Evolutionary conservation across 2,113 vertebrate genomes (phyloP).

Genomic region (Hypanus sabinus): DNA sequence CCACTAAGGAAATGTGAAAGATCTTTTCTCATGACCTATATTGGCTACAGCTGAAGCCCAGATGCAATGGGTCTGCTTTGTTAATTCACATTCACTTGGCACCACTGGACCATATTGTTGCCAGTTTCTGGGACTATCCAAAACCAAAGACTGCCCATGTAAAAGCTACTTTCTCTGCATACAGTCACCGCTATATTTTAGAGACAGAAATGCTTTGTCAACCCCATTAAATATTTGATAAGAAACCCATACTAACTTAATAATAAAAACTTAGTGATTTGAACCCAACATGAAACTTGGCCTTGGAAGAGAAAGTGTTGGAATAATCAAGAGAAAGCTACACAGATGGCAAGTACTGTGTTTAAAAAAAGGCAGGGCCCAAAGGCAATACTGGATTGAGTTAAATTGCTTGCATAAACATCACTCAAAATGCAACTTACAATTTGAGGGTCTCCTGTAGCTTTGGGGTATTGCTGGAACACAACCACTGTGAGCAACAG

Average conservation of each 20-base stretch:
- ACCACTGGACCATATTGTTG: not conserved
- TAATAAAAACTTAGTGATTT: not conserved
- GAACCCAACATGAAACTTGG: not conserved
- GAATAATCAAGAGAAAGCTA: not conserved
- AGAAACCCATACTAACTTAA: not conserved
- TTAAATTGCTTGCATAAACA: conserved; percentile 28
- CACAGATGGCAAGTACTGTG: conserved; percentile 17
- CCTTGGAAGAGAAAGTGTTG: not conserved
- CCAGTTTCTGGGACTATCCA: not conserved
- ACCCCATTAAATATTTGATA: not conserved
- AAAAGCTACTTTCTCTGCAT: not conserved
- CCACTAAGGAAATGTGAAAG: conserved; percentile 40
- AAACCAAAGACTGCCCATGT: not conserved
- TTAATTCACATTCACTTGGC: conserved; percentile 31
- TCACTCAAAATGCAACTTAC: conserved; percentile 59
- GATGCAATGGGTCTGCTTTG: conserved; percentile 9
- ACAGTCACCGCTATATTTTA: not conserved
- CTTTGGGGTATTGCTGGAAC: conserved; percentile 57
- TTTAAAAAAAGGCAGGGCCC: not conserved
- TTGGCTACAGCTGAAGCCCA: conserved; percentile 16
- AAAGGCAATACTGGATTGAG: conserved; percentile 1
- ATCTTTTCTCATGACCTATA: conserved; percentile 43
- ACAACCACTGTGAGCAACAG: conserved; percentile 81
- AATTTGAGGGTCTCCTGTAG: conserved; percentile 75
- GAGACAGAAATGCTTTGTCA: not conserved